Evolutionary conservation across 2,113 vertebrate genomes (phyloP), one percentile per base, ranked within the genome.

Genomic region (Ovis canadensis): DNA sequence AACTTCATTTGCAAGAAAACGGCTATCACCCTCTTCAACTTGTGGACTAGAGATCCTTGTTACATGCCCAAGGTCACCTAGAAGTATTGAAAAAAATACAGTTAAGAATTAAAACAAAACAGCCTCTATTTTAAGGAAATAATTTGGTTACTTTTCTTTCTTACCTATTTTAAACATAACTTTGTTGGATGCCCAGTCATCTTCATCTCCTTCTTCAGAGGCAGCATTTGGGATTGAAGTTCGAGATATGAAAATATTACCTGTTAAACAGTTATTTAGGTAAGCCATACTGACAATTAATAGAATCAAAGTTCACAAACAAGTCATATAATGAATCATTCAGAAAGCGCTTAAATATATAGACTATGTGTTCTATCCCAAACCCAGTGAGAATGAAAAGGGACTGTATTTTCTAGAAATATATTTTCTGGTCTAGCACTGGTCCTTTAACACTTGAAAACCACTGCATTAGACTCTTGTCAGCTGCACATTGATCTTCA

Each of bases 31-130:
- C 97, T 99, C 99, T 97, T 99, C 99, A 60, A 99, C 99, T 33
- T 99, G 99, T 31, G 99, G 99, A 98, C 99, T 99, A 89, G 99
- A 99, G 59, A 99, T 99, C 88, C 99, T 99, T 33, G 99, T 99
- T 95, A 99, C 99, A 94, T 99, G 99, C 88, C 99, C 99, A 52
- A 99, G 99, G 98, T 99, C 99, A 98, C 99, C 99, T 99, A 97
- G 31, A 92, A 97, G 36, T 57, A 84, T 93, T 45, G 19, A n/a
- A 92, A 91, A 97, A 95, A 82, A 88, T 13, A 90, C 2, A 96
- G 43, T 77, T 55, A 3, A 23, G 52, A 84, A 59, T 98, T 98
- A 89, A 97, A 95, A 36, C 0, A 94, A 97, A 96, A 33, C 0
- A 95, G 52, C n/a, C 64, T 91, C 33, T 81, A 96, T 92, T 91